These are phyloP conservation scores for Lindbergichthys nudifrons DNA, from an alignment of 2,797 vertebrate genomes.

Conservation along the genomic window DNA sequence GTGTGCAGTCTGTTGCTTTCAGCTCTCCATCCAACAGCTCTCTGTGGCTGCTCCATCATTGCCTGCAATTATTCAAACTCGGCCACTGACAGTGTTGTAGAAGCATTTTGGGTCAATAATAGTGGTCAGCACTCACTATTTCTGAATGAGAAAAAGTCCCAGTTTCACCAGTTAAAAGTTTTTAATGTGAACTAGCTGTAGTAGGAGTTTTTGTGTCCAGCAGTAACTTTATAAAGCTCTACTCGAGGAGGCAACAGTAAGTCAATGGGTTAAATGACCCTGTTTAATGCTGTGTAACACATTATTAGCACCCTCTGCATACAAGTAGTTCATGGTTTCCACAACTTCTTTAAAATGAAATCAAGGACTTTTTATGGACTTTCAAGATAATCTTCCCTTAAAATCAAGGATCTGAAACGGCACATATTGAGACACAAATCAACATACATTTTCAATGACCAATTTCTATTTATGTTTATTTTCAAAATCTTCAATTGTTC, in stretches of 20 bases:
- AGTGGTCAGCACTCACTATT: neutral
- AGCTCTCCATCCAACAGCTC: no score
- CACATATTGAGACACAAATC: no score
- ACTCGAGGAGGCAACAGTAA: neutral
- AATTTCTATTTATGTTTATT: no score
- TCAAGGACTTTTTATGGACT: no score
- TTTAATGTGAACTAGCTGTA: neutral
- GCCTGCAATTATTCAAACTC: neutral
- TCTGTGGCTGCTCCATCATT: no score
- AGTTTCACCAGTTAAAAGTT: neutral
- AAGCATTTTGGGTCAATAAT: neutral
- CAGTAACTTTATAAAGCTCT: neutral
- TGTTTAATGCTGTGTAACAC: neutral
- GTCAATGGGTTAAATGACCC: neutral
- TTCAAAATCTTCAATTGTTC: no score
- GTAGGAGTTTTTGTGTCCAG: neutral
- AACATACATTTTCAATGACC: no score
- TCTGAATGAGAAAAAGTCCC: neutral
- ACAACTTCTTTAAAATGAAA: no score
- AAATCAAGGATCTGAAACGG: no score
- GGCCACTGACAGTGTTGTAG: neutral
- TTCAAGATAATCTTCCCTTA: no score
- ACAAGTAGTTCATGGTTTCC: no score
- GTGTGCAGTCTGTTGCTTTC: neutral
- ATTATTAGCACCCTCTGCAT: no score